Conservation (phyloP, 2,113 vertebrate genomes). For the Labeo catla region DNA sequence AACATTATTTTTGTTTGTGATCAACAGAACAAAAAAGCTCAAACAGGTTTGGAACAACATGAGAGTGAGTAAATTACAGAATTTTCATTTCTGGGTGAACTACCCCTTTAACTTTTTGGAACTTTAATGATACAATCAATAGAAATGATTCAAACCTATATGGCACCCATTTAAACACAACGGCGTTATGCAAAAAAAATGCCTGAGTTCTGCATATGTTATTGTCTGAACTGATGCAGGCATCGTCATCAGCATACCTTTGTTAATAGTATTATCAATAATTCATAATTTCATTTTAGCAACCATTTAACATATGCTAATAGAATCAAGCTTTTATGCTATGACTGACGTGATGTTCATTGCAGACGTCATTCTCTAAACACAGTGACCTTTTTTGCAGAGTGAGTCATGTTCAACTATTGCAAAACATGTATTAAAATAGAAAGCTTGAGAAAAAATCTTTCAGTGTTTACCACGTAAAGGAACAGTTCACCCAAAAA, state of each 20-base stretch:
- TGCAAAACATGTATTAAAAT: not conserved
- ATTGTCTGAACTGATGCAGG: not conserved
- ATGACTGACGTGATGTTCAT: not conserved
- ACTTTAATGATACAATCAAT: no score
- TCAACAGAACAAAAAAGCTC: no score
- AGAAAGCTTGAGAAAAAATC: not conserved
- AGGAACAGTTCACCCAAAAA: not conserved
- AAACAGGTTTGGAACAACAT: no score
- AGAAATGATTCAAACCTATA: not conserved
- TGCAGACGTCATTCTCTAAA: not conserved
- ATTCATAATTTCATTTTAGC: not conserved
- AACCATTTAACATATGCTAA: not conserved
- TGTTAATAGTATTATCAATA: not conserved
- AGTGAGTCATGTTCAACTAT: constrained; percentile 1
- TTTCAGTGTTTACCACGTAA: not conserved
- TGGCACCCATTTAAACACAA: not conserved
- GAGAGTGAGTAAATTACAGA: no score
- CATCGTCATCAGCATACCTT: not conserved
- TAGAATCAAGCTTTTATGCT: not conserved
- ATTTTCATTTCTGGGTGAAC: not conserved
- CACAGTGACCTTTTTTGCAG: not conserved
- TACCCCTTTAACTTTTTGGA: no score
- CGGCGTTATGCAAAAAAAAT: not conserved
- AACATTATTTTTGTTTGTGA: no score
- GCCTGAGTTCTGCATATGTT: not conserved